These are phyloP conservation scores for Cephus nigrinus DNA, from an alignment of 2,888 invertebrate species.

Conservation along the genomic window DNA sequence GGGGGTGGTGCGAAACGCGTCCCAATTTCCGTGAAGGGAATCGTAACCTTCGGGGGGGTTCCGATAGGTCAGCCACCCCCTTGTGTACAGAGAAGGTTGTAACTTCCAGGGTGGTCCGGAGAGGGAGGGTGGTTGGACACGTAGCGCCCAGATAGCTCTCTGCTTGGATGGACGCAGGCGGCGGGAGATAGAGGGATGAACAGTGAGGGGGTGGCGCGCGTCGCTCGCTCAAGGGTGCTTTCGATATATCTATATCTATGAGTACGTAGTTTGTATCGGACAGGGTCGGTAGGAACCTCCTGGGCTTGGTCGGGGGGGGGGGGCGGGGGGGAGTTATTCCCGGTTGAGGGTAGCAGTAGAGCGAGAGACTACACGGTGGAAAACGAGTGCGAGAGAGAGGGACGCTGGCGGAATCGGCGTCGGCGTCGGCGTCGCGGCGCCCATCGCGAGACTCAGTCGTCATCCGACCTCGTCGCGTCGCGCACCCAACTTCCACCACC, in stretches of 20 bases:
- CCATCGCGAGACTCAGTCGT: conserved; percentile 60
- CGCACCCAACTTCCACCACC: conserved; percentile 41
- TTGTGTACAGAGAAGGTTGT: conserved; percentile 18
- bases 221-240: too few species aligned
- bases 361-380: conserved; percentile 12
- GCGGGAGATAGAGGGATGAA: conserved; percentile 8
- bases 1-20: not conserved
- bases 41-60: conserved; percentile 13
- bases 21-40: not conserved
- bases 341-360: conserved; percentile 25
- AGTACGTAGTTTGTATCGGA: too few species aligned
- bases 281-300: too few species aligned
- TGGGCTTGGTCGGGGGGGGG: too few species aligned
- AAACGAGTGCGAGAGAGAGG: conserved; percentile 43
- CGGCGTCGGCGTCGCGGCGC: conserved; percentile 64
- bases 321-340: conserved; percentile 18
- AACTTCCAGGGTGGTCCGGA: conserved; percentile 32
- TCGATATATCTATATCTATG: too few species aligned
- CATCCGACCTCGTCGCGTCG: conserved; percentile 60
- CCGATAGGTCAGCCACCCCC: conserved; percentile 45
- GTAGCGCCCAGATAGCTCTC: conserved; percentile 7
- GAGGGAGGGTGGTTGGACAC: conserved; percentile 27
- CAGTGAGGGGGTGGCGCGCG: conserved; percentile 16
- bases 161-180: conserved; percentile 12
- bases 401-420: not conserved